These are phyloP conservation scores for Drosophila multiciliata DNA, from an alignment of 2,888 invertebrate genomes.

Conservation along the genomic window DNA sequence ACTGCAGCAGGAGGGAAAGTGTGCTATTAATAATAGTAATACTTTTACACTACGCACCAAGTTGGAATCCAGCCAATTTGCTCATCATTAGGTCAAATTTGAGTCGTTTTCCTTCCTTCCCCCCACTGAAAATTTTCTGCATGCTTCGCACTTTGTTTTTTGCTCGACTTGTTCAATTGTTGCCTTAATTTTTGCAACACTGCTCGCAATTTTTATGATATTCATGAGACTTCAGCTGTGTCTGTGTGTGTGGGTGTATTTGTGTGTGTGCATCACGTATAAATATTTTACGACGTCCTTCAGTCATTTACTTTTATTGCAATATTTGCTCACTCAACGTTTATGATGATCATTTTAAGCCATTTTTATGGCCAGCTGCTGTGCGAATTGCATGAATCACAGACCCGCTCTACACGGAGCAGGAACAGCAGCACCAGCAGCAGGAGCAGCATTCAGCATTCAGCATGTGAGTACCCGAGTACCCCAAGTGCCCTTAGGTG, in stretches of 20 bases:
- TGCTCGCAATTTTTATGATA: conserved; percentile 53
- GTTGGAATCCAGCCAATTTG: conserved; percentile 27
- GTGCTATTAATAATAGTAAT: conserved; percentile 24
- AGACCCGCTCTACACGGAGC: conserved; percentile 38
- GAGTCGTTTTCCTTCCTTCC: conserved; percentile 1
- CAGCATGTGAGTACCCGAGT: conserved; percentile 49
- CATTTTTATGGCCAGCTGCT: conserved; percentile 83
- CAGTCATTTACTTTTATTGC: conserved; percentile 85
- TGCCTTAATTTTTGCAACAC: conserved; percentile 52
- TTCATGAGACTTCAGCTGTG: conserved; percentile 49
- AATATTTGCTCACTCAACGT: conserved; percentile 85
- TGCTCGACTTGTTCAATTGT: conserved; percentile 43
- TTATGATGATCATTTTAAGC: conserved; percentile 85
- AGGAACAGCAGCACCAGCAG: background rate
- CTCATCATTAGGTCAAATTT: conserved; percentile 62
- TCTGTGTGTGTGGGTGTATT: conserved; percentile 25
- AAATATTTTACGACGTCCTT: conserved; percentile 84
- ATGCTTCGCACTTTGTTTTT: conserved; percentile 61
- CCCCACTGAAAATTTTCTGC: conserved; percentile 45
- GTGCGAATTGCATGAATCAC: conserved; percentile 82
- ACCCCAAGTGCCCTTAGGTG: conserved; percentile 44
- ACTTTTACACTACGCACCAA: background rate
- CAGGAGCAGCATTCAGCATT: conserved; percentile 32
- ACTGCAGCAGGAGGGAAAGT: background rate
- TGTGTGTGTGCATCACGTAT: conserved; percentile 70